Evolutionary conservation across 2,888 invertebrate species (phyloP), one percentile per base, ranked within the genome.

Genomic region (Synergus gifuensis): DNA sequence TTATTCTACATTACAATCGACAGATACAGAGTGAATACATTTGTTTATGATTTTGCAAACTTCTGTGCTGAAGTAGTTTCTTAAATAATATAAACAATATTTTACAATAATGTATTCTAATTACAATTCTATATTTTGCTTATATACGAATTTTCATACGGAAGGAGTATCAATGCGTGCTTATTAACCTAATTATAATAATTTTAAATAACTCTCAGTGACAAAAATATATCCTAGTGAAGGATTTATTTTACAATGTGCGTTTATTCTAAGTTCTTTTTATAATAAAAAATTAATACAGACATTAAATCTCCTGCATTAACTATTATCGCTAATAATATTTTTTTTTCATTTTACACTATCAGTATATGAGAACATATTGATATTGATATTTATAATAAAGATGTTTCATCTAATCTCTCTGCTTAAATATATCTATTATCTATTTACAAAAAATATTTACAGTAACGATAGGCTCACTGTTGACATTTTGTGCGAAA

Each of bases 371-470:
- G 2, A 2, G 8, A 54, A 54, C 5, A 16, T 49, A n/a, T 49
- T 49, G n/a, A 54, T n/a, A 54, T 54, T 54, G 7, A 54, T n/a
- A n/a, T n/a, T n/a, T 2, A 54, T 54, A 54, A 54, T 54, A 0
- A 54, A 54, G 11, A 58, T 58, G 8, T 9, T 58, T 11, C 1
- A 58, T 9, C 11, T 58, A 58, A 18, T 18, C 58, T 18, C 4
- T 3, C 18, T 9, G 2, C 18, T 58, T 73, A 28, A 28, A 73
- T 40, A 36, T 54, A 28, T 40, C 36, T 73, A 54, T 73, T 58
- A 73, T n/a, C 49, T 73, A 73, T 73, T 73, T 73, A 73, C 73
- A 73, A 36, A 54, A 73, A 40, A 73, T 73, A 73, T 73, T 28
- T 73, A 73, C 73, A 73, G 54, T 49, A 49, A 73, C 36, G 7